Conservation (phyloP, 2,888 invertebrate species). For the Vesta saturnalis region DNA sequence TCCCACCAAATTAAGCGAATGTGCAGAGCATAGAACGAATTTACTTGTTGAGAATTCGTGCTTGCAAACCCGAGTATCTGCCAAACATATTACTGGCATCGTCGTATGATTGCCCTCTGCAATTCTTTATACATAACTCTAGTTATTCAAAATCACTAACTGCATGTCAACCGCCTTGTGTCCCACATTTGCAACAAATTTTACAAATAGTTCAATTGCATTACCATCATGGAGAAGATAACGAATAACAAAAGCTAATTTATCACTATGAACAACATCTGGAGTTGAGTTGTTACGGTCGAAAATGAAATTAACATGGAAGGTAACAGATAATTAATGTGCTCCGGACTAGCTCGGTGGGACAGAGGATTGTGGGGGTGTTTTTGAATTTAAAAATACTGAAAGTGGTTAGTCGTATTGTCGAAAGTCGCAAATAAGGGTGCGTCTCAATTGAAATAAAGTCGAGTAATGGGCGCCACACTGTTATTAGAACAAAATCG, state of each 20-base stretch:
- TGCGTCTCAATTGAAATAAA: no score
- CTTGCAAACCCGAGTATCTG: not conserved
- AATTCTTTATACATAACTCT: not conserved
- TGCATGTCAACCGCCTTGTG: conserved; percentile 1
- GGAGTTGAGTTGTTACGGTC: not conserved
- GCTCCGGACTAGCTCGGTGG: no score
- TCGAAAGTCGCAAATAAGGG: no score
- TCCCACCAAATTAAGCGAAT: not conserved
- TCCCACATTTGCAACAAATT: conserved; percentile 5
- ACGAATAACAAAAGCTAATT: conserved; percentile 4
- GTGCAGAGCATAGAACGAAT: not conserved
- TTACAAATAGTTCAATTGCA: not conserved
- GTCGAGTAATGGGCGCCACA: no score
- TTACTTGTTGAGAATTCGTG: conserved; percentile 5
- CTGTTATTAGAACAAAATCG: no score
- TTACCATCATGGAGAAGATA: not conserved
- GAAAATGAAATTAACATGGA: no score
- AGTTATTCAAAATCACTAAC: not conserved
- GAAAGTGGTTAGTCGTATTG: no score
- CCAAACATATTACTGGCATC: not conserved
- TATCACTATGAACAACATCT: not conserved
- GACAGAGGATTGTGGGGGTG: no score
- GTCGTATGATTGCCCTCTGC: not conserved
- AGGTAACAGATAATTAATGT: no score
- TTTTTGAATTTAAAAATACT: no score